Evolutionary conservation across 2,113 vertebrate species (phyloP).

Genomic region (Camelus dromedarius): DNA sequence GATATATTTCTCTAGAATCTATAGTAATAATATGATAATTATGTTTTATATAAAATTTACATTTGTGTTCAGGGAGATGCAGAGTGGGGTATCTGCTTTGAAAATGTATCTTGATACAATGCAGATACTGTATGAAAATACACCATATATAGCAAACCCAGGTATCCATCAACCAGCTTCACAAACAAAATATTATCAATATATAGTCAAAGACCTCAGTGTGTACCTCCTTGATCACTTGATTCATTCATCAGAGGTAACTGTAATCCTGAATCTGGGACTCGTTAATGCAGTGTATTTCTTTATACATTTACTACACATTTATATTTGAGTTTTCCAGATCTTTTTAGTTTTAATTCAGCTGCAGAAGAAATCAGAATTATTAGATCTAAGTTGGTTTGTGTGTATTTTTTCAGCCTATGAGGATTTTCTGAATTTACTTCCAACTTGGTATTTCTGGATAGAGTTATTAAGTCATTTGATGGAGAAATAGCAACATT

Average conservation of each 20-base stretch:
- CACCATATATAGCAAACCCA: neutral
- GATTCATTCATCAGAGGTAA: neutral
- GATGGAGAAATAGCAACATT: neutral
- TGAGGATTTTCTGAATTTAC: slow-evolving; percentile 17
- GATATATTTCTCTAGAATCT: neutral
- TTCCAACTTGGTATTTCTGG: neutral
- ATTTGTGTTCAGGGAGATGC: neutral
- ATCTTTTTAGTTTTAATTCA: neutral
- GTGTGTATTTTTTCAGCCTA: neutral
- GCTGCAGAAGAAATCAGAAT: neutral
- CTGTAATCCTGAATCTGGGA: neutral
- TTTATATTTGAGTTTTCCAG: neutral
- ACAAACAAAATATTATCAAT: neutral
- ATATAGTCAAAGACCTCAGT: neutral
- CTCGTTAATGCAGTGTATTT: neutral
- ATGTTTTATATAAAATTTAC: neutral
- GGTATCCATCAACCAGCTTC: neutral
- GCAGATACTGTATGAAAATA: neutral
- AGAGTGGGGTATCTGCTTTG: neutral
- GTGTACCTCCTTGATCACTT: neutral
- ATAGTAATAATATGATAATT: neutral
- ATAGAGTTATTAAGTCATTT: neutral
- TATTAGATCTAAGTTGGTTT: neutral
- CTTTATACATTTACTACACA: neutral
- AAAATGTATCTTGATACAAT: neutral